Percentiles rank a stretch among this genome's conserved stretches.
Conservation (phyloP, 2,888 invertebrate genomes). For the Metacarcinus magister region DNA sequence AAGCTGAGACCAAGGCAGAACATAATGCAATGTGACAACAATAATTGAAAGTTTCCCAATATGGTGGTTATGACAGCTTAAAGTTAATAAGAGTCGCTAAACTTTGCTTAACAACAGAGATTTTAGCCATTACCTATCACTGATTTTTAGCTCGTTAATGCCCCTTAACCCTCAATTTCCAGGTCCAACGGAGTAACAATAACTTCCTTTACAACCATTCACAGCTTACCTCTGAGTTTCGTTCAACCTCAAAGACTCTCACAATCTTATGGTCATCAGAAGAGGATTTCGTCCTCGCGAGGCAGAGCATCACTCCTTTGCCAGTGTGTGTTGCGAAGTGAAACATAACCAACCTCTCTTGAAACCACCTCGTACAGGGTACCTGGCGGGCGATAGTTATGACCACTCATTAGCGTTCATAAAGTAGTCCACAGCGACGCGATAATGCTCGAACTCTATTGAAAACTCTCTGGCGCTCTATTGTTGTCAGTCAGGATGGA, state of each 20-base stretch:
- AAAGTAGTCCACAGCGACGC: conserved; percentile 74
- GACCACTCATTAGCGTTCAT: conserved; percentile 77
- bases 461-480: conserved; percentile 72
- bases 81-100: conserved; percentile 74
- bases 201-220: conserved; percentile 71
- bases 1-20: conserved; percentile 64
- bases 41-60: conserved; percentile 77
- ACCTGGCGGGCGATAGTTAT: conserved; percentile 67
- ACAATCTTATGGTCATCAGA: not conserved
- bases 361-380: not conserved
- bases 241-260: conserved; percentile 37
- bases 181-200: conserved; percentile 76
- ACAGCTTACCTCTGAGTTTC: conserved; percentile 59
- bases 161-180: conserved; percentile 72
- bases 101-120: conserved; percentile 71
- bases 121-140: conserved; percentile 70
- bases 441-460: conserved; percentile 72
- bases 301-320: not conserved
- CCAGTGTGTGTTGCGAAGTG: conserved; percentile 33
- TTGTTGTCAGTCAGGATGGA: conserved; percentile 66
- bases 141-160: conserved; percentile 74
- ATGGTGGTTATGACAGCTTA: conserved; percentile 73
- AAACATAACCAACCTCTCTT: conserved; percentile 50
- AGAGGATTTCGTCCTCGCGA: not conserved
- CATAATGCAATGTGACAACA: conserved; percentile 77